Evolutionary conservation across 2,797 vertebrate species (phyloP).

Genomic region (Macrochelys suwanniensis): DNA sequence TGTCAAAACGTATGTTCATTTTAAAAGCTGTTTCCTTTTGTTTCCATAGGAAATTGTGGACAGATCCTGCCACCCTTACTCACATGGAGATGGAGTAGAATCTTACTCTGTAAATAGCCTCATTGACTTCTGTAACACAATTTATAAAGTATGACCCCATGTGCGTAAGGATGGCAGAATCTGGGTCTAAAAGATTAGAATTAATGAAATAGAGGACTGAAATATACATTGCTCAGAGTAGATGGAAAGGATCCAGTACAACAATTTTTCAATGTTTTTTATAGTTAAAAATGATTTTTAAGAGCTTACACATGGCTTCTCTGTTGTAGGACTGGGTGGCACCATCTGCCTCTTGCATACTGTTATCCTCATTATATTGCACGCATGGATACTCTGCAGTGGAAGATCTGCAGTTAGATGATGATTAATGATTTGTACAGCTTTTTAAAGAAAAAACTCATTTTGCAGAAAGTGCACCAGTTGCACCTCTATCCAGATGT

Average conservation of each 20-base stretch:
- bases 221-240: not conserved
- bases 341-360: not conserved
- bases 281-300: not conserved
- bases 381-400: not conserved
- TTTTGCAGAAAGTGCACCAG: not conserved
- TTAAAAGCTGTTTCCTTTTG: not conserved
- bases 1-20: not conserved
- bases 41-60: not conserved
- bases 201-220: not conserved
- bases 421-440: slow-evolving; percentile 24
- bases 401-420: not conserved
- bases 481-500: not conserved
- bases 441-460: not conserved
- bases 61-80: not conserved
- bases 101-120: not conserved
- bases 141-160: not conserved
- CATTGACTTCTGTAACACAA: not conserved
- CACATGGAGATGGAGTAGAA: not conserved
- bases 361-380: not conserved
- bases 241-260: not conserved
- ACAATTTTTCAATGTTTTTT: not conserved
- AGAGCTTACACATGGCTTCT: not conserved
- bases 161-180: not conserved
- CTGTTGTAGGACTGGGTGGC: accelerated
- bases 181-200: not conserved